phyloP scores from a whole-genome alignment of 2,797 vertebrate genomes.

The Pseudomugil tenellus region DNA sequence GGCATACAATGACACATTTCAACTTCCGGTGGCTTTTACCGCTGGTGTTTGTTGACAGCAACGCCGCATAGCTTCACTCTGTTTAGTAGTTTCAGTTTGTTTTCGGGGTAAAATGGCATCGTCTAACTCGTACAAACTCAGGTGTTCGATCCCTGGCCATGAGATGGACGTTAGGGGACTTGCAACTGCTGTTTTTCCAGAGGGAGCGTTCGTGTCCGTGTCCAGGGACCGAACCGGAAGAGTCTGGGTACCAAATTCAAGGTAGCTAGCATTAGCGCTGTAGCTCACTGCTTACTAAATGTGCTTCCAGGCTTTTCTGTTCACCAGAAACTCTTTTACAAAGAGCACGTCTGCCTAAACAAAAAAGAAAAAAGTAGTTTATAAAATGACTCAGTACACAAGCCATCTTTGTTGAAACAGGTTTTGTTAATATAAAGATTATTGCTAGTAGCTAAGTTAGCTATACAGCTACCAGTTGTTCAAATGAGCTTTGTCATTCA shows the following conservation, averaged over 20 bases:
- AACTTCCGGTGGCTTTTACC: conserved; percentile 63
- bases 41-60: conserved; percentile 70
- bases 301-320: background rate
- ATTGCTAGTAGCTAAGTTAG: conserved; percentile 7
- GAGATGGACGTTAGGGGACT: conserved; percentile 95
- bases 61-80: conserved; percentile 40
- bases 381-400: fast-evolving
- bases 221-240: conserved; percentile 95
- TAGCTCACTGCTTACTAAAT: conserved; percentile 37
- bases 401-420: background rate
- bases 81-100: conserved; percentile 14
- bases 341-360: fast-evolving
- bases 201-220: conserved; percentile 92
- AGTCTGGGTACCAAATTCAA: conserved; percentile 90
- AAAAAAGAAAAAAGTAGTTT: background rate
- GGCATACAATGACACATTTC: conserved; percentile 25
- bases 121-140: conserved; percentile 85
- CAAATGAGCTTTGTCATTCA: conserved; percentile 79
- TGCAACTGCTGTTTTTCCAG: conserved; percentile 79
- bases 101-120: conserved; percentile 75
- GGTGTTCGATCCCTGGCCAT: conserved; percentile 91
- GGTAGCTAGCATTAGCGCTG: conserved; percentile 77
- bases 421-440: background rate
- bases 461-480: conserved; percentile 37
- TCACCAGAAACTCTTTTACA: background rate